These are phyloP conservation scores for Amphipyra berbera DNA, from an alignment of 2,888 invertebrate genomes.

Conservation along the genomic window DNA sequence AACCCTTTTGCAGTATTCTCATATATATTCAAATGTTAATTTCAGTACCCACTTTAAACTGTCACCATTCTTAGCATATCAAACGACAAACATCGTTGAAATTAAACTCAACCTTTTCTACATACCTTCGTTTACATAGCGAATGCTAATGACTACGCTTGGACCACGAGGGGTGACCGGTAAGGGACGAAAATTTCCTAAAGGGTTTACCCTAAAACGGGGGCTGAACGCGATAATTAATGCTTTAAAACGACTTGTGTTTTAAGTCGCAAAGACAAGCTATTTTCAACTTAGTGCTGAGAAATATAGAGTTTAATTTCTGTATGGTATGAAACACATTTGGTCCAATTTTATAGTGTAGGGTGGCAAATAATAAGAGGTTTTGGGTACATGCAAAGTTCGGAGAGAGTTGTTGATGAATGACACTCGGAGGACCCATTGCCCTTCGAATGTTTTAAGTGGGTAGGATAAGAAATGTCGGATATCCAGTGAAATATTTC, in stretches of 20 bases:
- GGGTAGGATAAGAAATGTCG: conserved; percentile 89
- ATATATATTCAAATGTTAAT: conserved; percentile 55
- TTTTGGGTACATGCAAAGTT: conserved; percentile 86
- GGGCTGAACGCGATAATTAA: conserved; percentile 86
- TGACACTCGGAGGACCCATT: conserved; percentile 89
- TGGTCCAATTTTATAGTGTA: conserved; percentile 87
- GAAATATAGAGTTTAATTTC: conserved; percentile 58
- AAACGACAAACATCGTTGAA: conserved; percentile 70
- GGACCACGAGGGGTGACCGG: conserved; percentile 87
- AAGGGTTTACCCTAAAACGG: conserved; percentile 88
- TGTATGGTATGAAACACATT: conserved; percentile 66
- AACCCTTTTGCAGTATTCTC: conserved; percentile 38
- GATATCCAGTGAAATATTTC: conserved; percentile 86
- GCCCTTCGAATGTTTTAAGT: conserved; percentile 89
- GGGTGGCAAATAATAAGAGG: conserved; percentile 88
- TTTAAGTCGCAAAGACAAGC: conserved; percentile 52
- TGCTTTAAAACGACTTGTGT: conserved; percentile 84
- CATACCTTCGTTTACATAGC: conserved; percentile 83
- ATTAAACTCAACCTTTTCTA: conserved; percentile 77
- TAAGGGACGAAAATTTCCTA: conserved; percentile 86
- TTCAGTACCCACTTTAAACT: conserved; percentile 41
- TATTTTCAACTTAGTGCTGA: conserved; percentile 59
- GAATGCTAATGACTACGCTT: conserved; percentile 84
- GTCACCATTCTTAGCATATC: conserved; percentile 65
- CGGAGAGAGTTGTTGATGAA: conserved; percentile 87